Percentiles rank a stretch among this genome's conserved stretches.
These are phyloP conservation scores for Scelioninae gen. 1 DNA, from an alignment of 2,888 invertebrate genomes.

Conservation along the genomic window DNA sequence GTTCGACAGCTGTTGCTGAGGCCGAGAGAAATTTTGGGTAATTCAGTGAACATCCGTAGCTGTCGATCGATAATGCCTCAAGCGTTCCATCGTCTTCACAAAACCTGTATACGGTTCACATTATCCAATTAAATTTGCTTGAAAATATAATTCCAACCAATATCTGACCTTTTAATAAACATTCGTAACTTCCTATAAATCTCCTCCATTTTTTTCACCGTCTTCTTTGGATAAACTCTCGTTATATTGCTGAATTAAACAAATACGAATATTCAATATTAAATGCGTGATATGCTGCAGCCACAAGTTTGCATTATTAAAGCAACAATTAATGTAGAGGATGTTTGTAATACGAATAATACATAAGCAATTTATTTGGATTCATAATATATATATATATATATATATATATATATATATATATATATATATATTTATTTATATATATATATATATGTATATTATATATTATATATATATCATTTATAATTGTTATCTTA, in stretches of 20 bases:
- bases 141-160: conserved; percentile 46
- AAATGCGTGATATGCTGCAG: background rate
- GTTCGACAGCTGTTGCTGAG: conserved; percentile 68
- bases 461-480: no score
- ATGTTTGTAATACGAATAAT: conserved; percentile 1
- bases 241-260: background rate
- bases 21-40: conserved; percentile 69
- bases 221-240: background rate
- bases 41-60: conserved; percentile 69
- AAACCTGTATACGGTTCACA: conserved; percentile 43
- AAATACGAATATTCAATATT: background rate
- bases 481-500: no score
- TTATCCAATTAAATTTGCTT: conserved; percentile 61
- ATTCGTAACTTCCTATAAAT: no score
- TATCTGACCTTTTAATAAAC: conserved; percentile 24
- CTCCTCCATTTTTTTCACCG: no score
- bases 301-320: conserved; percentile 3
- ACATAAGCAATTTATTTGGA: background rate
- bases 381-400: background rate
- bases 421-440: no score
- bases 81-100: conserved; percentile 69
- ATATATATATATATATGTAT: no score
- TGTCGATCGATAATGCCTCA: conserved; percentile 70
- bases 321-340: background rate
- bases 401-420: no score